phyloP scores from a whole-genome alignment of 2,888 invertebrate species.

The Clepsis dumicolana region DNA sequence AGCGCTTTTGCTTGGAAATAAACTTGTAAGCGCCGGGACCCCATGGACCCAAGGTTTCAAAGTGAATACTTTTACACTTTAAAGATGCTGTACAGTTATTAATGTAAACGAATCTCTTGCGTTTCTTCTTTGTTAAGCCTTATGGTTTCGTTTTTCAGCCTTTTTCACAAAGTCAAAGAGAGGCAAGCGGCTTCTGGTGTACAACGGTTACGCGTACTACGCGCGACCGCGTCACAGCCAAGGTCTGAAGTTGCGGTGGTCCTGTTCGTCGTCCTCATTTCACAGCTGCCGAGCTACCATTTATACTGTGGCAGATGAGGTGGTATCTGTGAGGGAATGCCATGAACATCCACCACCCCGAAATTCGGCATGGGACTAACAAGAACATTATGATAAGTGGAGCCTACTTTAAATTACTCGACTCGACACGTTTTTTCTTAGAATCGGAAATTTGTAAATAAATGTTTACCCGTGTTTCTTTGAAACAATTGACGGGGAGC shows the following conservation, averaged over 20 bases:
- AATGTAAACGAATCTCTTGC: too few relatives aligned
- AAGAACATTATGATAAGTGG: background rate
- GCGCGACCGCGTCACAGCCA: background rate
- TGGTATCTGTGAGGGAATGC: background rate
- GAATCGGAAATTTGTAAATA: too few relatives aligned
- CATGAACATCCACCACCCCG: background rate
- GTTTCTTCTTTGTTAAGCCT: too few relatives aligned
- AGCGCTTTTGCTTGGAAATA: too few relatives aligned
- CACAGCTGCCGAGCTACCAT: conserved; percentile 14
- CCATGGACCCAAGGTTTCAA: too few relatives aligned
- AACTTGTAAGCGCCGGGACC: too few relatives aligned
- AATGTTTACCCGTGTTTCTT: too few relatives aligned
- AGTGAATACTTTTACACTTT: too few relatives aligned
- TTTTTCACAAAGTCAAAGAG: conserved; percentile 14
- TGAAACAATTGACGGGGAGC: too few relatives aligned
- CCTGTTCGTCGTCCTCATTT: conserved; percentile 4
- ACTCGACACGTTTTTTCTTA: too few relatives aligned
- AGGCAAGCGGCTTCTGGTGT: conserved; percentile 23
- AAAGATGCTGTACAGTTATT: too few relatives aligned
- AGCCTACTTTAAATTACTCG: too few relatives aligned
- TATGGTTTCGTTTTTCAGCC: conserved; percentile 7
- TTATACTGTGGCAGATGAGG: conserved; percentile 2
- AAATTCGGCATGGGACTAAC: background rate
- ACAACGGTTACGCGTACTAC: conserved; percentile 20
- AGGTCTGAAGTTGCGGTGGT: conserved; percentile 16